phyloP scores from a whole-genome alignment of 2,797 vertebrate species.

The Tarsius wallacei region DNA sequence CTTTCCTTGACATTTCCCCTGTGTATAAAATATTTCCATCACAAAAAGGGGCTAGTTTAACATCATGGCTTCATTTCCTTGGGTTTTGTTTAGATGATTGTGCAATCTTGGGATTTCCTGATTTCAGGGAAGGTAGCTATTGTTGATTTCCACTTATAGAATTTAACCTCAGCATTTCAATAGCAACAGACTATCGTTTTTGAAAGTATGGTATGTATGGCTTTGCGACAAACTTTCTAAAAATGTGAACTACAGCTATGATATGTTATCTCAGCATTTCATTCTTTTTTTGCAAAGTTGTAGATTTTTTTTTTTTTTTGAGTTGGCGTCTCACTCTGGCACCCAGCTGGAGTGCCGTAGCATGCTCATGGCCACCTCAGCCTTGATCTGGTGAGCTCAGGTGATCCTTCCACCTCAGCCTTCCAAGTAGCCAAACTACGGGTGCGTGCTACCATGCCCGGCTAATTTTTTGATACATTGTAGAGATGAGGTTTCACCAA shows the following conservation, averaged over 20 bases:
- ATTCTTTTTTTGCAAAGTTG: constrained; percentile 1
- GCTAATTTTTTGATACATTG: too few species aligned
- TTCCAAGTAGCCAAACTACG: too few species aligned
- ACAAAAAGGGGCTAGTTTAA: neutral
- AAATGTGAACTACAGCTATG: neutral
- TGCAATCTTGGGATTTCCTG: constrained; percentile 8
- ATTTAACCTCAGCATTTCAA: neutral
- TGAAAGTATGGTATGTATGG: neutral
- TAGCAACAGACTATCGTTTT: neutral
- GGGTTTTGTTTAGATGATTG: neutral
- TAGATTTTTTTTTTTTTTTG: neutral
- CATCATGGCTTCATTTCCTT: neutral
- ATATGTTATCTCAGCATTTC: neutral
- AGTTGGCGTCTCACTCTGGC: too few species aligned
- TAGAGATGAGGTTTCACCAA: too few species aligned
- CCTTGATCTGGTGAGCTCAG: too few species aligned
- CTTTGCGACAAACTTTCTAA: constrained; percentile 21
- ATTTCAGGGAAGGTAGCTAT: constrained; percentile 2
- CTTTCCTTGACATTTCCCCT: neutral
- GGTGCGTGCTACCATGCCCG: too few species aligned
- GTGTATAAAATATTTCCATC: neutral
- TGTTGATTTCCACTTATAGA: constrained; percentile 41
- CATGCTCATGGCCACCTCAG: too few species aligned
- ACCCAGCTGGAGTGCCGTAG: too few species aligned
- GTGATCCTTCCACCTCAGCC: too few species aligned